Percentiles rank a stretch among this genome's conserved stretches.
Conservation (phyloP, 2,113 vertebrate genomes). For the Chionodraco myersi region DNA sequence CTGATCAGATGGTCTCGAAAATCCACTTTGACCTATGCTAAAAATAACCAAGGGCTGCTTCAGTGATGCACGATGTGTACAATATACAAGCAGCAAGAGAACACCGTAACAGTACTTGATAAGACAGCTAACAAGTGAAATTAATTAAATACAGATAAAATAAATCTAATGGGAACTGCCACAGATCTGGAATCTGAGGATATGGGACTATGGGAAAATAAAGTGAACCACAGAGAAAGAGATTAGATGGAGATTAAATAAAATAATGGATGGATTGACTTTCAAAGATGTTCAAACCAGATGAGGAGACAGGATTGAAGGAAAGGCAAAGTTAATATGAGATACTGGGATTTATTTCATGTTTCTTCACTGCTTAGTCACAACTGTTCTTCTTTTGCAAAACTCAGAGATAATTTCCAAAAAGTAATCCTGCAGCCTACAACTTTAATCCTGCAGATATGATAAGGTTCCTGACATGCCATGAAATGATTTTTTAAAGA, state of each 20-base stretch:
- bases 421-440: constrained; percentile 58
- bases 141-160: background rate
- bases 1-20: constrained; percentile 49
- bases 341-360: constrained; percentile 39
- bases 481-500: constrained; percentile 43
- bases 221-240: constrained; percentile 22
- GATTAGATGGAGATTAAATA: constrained; percentile 38
- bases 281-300: constrained; percentile 46
- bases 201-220: constrained; percentile 11
- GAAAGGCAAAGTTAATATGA: constrained; percentile 25
- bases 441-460: constrained; percentile 62
- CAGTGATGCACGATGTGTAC: background rate
- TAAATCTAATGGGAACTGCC: background rate
- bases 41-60: constrained; percentile 40
- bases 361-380: constrained; percentile 45
- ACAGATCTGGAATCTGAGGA: background rate
- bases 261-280: constrained; percentile 43
- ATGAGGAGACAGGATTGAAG: constrained; percentile 41
- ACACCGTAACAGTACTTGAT: background rate
- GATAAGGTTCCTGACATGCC: constrained; percentile 52
- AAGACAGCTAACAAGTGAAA: background rate
- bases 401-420: constrained; percentile 58
- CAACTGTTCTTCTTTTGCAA: constrained; percentile 17
- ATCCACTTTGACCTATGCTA: constrained; percentile 25
- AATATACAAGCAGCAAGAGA: constrained; percentile 2